Conservation (phyloP, 2,888 invertebrate species). For the Clitarchus hookeri region DNA sequence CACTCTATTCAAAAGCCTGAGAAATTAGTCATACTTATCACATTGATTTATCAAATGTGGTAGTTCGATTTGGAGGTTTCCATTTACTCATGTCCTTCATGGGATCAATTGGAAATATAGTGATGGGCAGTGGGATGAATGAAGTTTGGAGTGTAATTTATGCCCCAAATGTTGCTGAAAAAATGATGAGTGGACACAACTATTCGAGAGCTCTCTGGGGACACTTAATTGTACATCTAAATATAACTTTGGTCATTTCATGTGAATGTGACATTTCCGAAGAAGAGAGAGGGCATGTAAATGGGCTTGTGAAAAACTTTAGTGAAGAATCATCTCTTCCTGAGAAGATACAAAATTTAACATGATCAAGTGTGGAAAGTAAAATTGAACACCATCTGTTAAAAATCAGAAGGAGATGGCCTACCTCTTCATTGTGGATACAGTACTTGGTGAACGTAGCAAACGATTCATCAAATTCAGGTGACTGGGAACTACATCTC, state of each 20-base stretch:
- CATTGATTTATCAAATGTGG: background rate
- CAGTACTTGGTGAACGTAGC: background rate
- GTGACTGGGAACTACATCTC: background rate
- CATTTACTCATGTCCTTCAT: background rate
- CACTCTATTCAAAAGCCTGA: background rate
- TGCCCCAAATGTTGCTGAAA: background rate
- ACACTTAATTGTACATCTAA: background rate
- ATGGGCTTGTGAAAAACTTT: background rate
- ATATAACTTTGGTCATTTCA: background rate
- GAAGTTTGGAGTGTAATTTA: constrained; percentile 2
- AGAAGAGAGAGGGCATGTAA: background rate
- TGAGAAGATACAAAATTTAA: background rate
- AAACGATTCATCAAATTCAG: background rate
- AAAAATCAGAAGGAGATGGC: background rate
- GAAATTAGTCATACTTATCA: background rate
- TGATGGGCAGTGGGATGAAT: background rate
- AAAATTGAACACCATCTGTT: background rate
- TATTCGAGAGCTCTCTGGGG: background rate
- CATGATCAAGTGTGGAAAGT: background rate
- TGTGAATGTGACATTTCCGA: background rate
- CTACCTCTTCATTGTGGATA: background rate
- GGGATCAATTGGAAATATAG: background rate
- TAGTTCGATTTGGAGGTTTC: background rate
- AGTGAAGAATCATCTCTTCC: background rate
- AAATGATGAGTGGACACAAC: background rate